A percentile compares a stretch with the other conserved stretches of the same genome.
Evolutionary conservation across 1,140 invertebrate genomes (phyloP).

Genomic region (Chlorops oryzae): DNA sequence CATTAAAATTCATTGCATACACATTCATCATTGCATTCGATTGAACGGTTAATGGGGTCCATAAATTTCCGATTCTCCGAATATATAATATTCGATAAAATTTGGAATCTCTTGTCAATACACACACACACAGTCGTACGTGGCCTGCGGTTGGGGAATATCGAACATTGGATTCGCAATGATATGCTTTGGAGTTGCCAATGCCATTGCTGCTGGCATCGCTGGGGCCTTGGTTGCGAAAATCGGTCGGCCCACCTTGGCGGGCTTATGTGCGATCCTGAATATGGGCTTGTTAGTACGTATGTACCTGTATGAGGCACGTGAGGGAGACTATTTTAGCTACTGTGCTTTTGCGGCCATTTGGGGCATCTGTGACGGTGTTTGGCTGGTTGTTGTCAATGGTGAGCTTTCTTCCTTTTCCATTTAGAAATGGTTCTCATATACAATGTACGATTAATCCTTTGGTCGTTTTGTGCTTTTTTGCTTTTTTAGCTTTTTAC

Average conservation of each 20-base stretch:
- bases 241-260: conserved; percentile 62
- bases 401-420: conserved; percentile 53
- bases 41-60: too few relatives aligned
- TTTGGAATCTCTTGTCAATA: too few relatives aligned
- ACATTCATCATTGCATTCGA: too few relatives aligned
- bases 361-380: conserved; percentile 86
- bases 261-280: conserved; percentile 69
- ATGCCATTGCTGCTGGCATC: conserved; percentile 71
- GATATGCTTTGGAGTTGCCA: conserved; percentile 82
- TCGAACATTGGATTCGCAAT: conserved; percentile 86
- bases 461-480: background rate
- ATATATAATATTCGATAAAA: conserved; percentile 3
- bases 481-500: conserved; percentile 65
- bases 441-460: background rate
- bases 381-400: conserved; percentile 93
- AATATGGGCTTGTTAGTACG: conserved; percentile 63
- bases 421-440: background rate
- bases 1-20: too few relatives aligned
- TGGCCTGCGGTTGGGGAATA: conserved; percentile 84
- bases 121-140: conserved; percentile 81
- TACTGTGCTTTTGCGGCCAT: conserved; percentile 81
- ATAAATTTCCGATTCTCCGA: too few relatives aligned
- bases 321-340: conserved; percentile 60
- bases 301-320: conserved; percentile 69
- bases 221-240: conserved; percentile 75